Evolutionary conservation across 1,140 invertebrate genomes (phyloP).

Genomic region (Sminthurides bifidus): DNA sequence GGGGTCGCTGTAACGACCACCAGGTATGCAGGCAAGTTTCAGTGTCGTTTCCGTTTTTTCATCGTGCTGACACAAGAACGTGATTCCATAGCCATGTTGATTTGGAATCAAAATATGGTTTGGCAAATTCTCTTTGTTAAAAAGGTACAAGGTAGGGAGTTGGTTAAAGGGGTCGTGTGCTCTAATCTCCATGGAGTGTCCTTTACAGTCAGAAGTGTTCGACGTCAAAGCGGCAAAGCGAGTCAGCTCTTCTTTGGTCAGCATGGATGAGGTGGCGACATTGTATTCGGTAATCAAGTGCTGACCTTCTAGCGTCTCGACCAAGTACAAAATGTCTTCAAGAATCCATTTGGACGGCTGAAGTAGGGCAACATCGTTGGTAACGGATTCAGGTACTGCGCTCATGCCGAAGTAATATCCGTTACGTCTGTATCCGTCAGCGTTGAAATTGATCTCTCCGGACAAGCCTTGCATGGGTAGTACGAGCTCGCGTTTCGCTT

Average conservation of each 20-base stretch:
- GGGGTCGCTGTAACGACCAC: slow-evolving; percentile 6
- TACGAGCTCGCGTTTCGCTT: background rate
- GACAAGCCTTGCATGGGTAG: slow-evolving; percentile 15
- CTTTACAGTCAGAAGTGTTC: slow-evolving; percentile 9
- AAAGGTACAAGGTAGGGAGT: slow-evolving; percentile 14
- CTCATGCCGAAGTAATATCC: slow-evolving; percentile 23
- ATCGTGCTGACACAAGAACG: slow-evolving; percentile 13
- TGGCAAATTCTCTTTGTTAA: slow-evolving; percentile 18
- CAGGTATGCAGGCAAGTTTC: slow-evolving; percentile 25
- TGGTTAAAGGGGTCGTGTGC: slow-evolving; percentile 29
- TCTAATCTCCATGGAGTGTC: slow-evolving; percentile 15
- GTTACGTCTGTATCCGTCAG: slow-evolving; percentile 11
- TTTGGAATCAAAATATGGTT: slow-evolving; percentile 24
- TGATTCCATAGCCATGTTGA: slow-evolving; percentile 30
- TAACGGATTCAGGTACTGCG: slow-evolving; percentile 4
- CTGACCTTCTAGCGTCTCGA: slow-evolving; percentile 9
- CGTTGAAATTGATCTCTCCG: slow-evolving; percentile 22
- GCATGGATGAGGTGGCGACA: slow-evolving; percentile 27
- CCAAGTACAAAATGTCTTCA: slow-evolving; percentile 21
- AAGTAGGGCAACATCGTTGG: slow-evolving; percentile 16
- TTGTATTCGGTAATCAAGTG: slow-evolving; percentile 17
- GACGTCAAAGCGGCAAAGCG: slow-evolving; percentile 5
- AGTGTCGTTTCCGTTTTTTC: background rate
- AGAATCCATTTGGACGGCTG: slow-evolving; percentile 29
- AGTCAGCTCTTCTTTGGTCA: slow-evolving; percentile 13